Conservation (phyloP, 2,888 invertebrate species). For the Pseudococcus jackbeardsleyi region DNA sequence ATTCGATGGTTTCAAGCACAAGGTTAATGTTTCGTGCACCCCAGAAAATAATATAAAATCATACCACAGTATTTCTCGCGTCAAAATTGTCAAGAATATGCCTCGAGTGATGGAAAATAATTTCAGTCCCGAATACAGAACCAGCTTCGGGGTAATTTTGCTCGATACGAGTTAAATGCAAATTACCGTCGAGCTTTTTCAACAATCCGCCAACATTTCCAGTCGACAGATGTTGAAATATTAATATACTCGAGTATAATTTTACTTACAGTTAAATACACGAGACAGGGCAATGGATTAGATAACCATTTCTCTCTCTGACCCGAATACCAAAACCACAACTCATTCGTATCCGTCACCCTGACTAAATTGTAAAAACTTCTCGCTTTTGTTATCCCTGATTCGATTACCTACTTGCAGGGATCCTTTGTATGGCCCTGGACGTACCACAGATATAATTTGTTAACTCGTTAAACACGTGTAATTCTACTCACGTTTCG, state of each 20-base stretch:
- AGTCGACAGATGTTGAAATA: constrained; percentile 1
- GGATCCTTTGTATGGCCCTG: not conserved
- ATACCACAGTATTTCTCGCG: not conserved
- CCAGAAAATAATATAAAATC: too few species aligned
- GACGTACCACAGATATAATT: not conserved
- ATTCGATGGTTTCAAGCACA: not conserved
- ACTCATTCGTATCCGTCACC: not conserved
- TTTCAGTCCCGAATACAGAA: not conserved
- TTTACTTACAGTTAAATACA: not conserved
- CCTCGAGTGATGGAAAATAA: not conserved
- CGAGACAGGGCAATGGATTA: not conserved
- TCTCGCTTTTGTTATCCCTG: not conserved
- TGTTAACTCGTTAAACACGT: not conserved
- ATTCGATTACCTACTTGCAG: not conserved
- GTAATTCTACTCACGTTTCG: not conserved
- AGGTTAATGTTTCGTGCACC: not conserved
- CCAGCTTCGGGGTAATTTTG: not conserved
- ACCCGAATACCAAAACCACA: not conserved
- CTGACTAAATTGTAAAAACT: not conserved
- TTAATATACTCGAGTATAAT: not conserved
- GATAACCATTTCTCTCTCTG: not conserved
- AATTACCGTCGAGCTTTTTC: not conserved
- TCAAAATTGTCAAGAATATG: not conserved
- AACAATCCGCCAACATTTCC: not conserved
- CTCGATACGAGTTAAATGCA: not conserved